Evolutionary conservation across 2,113 vertebrate species (phyloP).

Genomic region (Panurus biarmicus): DNA sequence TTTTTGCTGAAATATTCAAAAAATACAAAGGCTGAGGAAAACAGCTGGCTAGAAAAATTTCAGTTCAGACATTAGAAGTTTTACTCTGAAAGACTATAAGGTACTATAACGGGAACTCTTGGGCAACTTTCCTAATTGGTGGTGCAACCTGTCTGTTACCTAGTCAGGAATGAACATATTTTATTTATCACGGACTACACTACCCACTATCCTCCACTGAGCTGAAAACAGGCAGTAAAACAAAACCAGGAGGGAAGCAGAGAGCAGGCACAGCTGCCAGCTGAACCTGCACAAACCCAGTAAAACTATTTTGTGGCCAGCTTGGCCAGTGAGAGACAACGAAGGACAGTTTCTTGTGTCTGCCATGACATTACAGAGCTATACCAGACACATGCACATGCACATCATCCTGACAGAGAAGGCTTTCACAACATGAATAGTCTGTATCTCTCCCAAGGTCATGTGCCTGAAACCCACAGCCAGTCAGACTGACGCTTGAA

Average conservation of each 20-base stretch:
- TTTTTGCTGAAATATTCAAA: not conserved
- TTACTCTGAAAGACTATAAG: not conserved
- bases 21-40: not conserved
- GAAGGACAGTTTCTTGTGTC: not conserved
- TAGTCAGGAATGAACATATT: not conserved
- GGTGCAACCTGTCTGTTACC: not conserved
- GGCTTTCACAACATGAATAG: not conserved
- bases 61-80: not conserved
- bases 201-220: not conserved
- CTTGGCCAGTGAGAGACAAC: not conserved
- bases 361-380: not conserved
- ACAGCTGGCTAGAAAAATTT: not conserved
- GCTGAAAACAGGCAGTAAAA: not conserved
- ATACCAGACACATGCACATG: accelerated
- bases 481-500: not conserved
- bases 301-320: not conserved
- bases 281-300: not conserved
- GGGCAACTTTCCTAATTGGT: not conserved
- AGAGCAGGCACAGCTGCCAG: not conserved
- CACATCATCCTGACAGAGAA: not conserved
- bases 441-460: not conserved
- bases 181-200: not conserved
- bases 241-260: not conserved
- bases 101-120: not conserved
- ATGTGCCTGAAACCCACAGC: not conserved